phyloP scores from a whole-genome alignment of 2,797 vertebrate genomes.

The Danio aesculapii region DNA sequence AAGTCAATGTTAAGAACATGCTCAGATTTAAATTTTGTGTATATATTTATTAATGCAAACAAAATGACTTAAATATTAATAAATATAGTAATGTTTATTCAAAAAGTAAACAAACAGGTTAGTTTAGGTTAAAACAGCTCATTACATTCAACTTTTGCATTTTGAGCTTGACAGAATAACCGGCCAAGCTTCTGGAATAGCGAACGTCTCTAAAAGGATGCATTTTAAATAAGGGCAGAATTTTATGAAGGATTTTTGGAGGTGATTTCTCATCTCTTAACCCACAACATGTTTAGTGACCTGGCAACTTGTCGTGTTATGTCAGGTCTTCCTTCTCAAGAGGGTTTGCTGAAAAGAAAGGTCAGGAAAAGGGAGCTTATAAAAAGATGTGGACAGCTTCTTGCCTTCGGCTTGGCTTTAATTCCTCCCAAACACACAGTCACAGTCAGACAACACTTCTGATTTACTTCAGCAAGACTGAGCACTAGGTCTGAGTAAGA shows the following conservation, averaged over 20 bases:
- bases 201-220: neutral
- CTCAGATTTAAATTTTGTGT: neutral
- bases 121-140: neutral
- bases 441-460: slow-evolving; percentile 81
- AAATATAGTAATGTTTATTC: neutral
- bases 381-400: slow-evolving; percentile 82
- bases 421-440: slow-evolving; percentile 80
- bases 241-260: slow-evolving; percentile 51
- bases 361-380: slow-evolving; percentile 83
- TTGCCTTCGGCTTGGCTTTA: slow-evolving; percentile 83
- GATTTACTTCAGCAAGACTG: slow-evolving; percentile 83
- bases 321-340: slow-evolving; percentile 81
- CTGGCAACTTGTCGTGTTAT: slow-evolving; percentile 83
- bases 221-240: neutral
- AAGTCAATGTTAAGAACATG: neutral
- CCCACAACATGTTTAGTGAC: slow-evolving; percentile 79
- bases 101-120: neutral
- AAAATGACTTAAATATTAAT: neutral
- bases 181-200: neutral
- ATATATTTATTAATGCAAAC: neutral
- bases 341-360: slow-evolving; percentile 81
- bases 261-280: slow-evolving; percentile 56
- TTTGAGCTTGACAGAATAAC: neutral
- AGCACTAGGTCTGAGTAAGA: slow-evolving; percentile 79
- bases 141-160: neutral